Evolutionary conservation across 2,113 vertebrate genomes (phyloP).

Genomic region (Craseonycteris thonglongyai): DNA sequence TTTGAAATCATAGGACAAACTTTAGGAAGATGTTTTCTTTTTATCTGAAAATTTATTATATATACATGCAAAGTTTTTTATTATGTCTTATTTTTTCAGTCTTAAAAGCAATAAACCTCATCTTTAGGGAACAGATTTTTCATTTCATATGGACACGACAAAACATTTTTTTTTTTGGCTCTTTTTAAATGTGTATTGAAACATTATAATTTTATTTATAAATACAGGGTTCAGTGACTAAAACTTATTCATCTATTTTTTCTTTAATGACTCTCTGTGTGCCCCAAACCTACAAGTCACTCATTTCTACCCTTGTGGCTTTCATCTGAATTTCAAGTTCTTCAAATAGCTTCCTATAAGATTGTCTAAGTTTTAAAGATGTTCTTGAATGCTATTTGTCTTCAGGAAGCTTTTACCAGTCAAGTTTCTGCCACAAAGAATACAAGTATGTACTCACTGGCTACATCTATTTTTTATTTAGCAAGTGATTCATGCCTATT

Average conservation of each 20-base stretch:
- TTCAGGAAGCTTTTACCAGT: background rate
- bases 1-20: background rate
- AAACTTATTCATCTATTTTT: background rate
- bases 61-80: background rate
- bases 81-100: background rate
- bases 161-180: background rate
- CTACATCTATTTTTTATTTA: background rate
- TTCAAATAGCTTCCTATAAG: background rate
- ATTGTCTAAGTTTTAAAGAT: conserved; percentile 15
- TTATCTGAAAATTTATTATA: background rate
- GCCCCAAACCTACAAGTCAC: background rate
- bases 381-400: background rate
- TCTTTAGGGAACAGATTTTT: background rate
- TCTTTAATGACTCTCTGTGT: background rate
- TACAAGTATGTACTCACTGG: background rate
- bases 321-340: background rate
- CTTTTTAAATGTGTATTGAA: background rate
- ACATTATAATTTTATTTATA: background rate
- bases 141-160: background rate
- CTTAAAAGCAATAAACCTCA: background rate
- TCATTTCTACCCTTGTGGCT: background rate
- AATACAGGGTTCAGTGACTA: background rate
- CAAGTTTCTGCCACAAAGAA: background rate
- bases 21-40: background rate
- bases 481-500: background rate